These are phyloP conservation scores for Dryadula phaetusa DNA, from an alignment of 2,888 invertebrate species.

Conservation along the genomic window DNA sequence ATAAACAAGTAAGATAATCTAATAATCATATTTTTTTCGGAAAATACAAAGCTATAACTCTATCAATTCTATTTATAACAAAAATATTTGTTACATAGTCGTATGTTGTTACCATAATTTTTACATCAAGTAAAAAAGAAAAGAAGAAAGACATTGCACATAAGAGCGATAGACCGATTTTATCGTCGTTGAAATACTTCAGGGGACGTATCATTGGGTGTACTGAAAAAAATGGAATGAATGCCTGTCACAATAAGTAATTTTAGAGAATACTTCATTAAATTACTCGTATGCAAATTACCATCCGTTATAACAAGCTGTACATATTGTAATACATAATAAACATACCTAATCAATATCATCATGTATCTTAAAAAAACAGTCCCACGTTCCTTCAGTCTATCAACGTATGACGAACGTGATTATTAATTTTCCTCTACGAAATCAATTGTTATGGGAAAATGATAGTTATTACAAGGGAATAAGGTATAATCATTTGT, in stretches of 20 bases:
- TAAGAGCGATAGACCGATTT: too few relatives aligned
- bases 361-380: slow-evolving; percentile 74
- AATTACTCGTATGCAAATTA: slow-evolving; percentile 13
- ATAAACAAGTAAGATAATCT: too few relatives aligned
- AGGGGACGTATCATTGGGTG: too few relatives aligned
- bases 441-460: slow-evolving; percentile 31
- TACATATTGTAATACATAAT: slow-evolving; percentile 43
- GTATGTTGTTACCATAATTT: too few relatives aligned
- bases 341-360: slow-evolving; percentile 77
- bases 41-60: too few relatives aligned
- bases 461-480: slow-evolving; percentile 47
- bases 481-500: slow-evolving; percentile 46
- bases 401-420: slow-evolving; percentile 77
- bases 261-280: neutral
- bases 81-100: too few relatives aligned
- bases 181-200: too few relatives aligned
- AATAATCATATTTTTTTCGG: too few relatives aligned
- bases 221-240: too few relatives aligned
- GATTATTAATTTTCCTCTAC: slow-evolving; percentile 45
- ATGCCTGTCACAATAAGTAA: neutral
- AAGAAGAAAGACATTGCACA: too few relatives aligned
- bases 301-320: neutral
- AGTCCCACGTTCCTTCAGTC: slow-evolving; percentile 74
- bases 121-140: too few relatives aligned
- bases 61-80: too few relatives aligned